These are phyloP conservation scores for Axea sp. DNA, from an alignment of 2,888 invertebrate species.

Conservation along the genomic window DNA sequence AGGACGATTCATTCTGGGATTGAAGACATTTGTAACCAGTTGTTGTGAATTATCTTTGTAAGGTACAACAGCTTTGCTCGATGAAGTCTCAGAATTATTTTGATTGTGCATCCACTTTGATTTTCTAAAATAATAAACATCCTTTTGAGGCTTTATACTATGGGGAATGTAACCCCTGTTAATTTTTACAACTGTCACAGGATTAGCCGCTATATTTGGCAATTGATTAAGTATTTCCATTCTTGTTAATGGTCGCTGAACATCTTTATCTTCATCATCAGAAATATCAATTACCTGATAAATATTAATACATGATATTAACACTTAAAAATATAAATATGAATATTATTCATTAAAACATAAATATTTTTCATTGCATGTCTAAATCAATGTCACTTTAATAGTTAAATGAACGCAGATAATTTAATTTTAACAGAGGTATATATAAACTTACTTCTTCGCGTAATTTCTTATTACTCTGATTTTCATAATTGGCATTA, in stretches of 20 bases:
- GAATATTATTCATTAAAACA: too few relatives aligned
- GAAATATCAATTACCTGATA: constrained; percentile 75
- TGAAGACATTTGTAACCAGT: constrained; percentile 18
- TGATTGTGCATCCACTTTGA: constrained; percentile 55
- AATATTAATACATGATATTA: neutral
- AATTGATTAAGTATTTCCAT: constrained; percentile 75
- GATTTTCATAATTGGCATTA: neutral
- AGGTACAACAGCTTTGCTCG: constrained; percentile 22
- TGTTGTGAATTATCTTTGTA: constrained; percentile 21
- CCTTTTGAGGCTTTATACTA: constrained; percentile 69
- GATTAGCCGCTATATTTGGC: constrained; percentile 71
- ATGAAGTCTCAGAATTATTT: constrained; percentile 10
- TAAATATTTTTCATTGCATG: too few relatives aligned
- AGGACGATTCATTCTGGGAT: constrained; percentile 8
- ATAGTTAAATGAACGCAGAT: too few relatives aligned
- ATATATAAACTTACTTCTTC: constrained; percentile 66
- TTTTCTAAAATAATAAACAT: constrained; percentile 68
- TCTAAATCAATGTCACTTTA: too few relatives aligned
- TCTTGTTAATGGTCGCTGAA: constrained; percentile 70
- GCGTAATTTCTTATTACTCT: constrained; percentile 47
- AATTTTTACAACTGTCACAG: constrained; percentile 65
- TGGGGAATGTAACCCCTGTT: constrained; percentile 71
- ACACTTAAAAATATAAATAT: too few relatives aligned
- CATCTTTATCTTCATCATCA: constrained; percentile 76
- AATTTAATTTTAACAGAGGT: too few relatives aligned